Conservation (phyloP, 2,113 vertebrate species). For the Entomyzon cyanotis region DNA sequence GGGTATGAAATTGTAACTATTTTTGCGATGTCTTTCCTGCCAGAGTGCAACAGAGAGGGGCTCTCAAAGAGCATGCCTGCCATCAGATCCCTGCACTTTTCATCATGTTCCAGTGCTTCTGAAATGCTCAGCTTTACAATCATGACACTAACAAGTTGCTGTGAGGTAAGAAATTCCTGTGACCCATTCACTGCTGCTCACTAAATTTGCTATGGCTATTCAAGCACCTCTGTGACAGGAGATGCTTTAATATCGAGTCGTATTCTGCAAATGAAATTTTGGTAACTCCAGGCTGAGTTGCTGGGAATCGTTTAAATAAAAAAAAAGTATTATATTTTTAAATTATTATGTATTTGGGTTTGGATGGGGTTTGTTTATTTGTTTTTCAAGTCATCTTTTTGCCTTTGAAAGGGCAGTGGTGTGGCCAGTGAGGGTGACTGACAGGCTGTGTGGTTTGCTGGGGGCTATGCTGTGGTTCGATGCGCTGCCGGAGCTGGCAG, state of each 20-base stretch:
- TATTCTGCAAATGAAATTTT: neutral
- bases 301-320: neutral
- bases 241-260: neutral
- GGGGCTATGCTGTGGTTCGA: neutral
- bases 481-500: neutral
- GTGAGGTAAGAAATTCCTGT: neutral
- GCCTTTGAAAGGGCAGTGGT: neutral
- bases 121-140: neutral
- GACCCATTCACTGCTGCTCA: rapidly evolving
- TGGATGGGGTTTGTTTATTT: neutral
- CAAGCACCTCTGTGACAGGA: neutral
- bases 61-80: neutral
- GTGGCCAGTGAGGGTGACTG: neutral
- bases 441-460: neutral
- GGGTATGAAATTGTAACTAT: neutral
- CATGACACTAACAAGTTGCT: neutral
- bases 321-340: neutral
- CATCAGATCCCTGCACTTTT: neutral
- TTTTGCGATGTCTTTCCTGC: neutral
- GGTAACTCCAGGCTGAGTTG: neutral
- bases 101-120: neutral
- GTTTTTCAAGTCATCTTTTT: neutral
- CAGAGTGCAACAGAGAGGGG: neutral
- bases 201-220: neutral
- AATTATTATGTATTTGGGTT: neutral